Base-by-base conservation (phyloP, 2,113 vertebrate genomes). In the Cynocephalus volans region DNA sequence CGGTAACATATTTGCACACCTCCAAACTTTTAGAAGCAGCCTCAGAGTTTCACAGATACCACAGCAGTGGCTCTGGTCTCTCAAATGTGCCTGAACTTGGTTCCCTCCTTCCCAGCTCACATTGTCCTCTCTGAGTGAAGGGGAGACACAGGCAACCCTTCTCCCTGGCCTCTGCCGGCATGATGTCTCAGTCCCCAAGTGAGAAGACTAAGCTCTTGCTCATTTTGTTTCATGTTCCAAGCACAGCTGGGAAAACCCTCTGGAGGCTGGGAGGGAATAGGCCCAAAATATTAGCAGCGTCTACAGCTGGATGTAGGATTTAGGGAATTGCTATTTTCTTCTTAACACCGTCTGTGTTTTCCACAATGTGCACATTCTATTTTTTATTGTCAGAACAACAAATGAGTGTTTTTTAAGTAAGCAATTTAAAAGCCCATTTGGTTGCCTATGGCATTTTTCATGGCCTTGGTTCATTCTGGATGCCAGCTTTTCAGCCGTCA, bases 301-400 rank as follows among this genome's bases (percentile, higher is more conserved):
- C 76, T 95, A 28, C 54, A 64, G 13, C 17, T 50, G 41, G 33
- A 21, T 54, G 45, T 15, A 62, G 56, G 87, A 76, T n/a, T 77
- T 33, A 52, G 26, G 33, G 79, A 84, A 19, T 18, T 65, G 58
- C 28, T 88, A 11, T 88, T 93, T 86, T 94, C 64, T 80, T 77
- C 73, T 79, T 82, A 87, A 79, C n/a, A 24, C 33, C 93, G 65
- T 79, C 64, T 62, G 41, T 81, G 41, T 95, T 91, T 96, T 93
- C 50, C 52, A 90, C 48, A 88, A 84, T 69, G 82, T 65, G 17
- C 62, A 95, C 31, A 48, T 93, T 95, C 67, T 87, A 3, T 73
- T 69, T 92, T 87, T 84, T 58, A 88, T 82, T 81, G 88, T 93
- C 80, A 73, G 70, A 36, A 95, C 92, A 94, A 89, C 26, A 83